Evolutionary conservation across 1,140 invertebrate species (phyloP), one percentile per base, ranked within the genome.

Genomic region (Ceratina japonica): DNA sequence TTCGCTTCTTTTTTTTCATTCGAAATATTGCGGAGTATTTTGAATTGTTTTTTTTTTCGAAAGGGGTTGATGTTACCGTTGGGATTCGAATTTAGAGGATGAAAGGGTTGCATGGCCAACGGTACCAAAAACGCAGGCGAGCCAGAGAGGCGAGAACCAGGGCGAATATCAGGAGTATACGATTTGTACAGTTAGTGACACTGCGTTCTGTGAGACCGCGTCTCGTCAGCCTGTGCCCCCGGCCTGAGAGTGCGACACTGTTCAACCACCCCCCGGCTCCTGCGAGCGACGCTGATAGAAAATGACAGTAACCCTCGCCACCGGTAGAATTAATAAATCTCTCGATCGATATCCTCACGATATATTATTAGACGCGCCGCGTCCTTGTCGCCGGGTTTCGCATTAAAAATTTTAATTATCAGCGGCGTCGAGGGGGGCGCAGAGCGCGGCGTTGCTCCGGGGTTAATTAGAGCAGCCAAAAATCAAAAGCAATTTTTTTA

Each of bases 401-500:
- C 54, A 13, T 7, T 56, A 56, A 27, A 10, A 37, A 74, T 61
- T 24, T 22, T n/a, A 13, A 12, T 52, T n/a, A 18, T 44, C 18
- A 20, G 31, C 44, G 16, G 13, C 1, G 10, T 18, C n/a, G 4
- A 1, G 5, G 31, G 4, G 5, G 31, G 37, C 15, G 20, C 10
- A 16, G 22, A 15, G 24, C 15, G 24, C 24, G 51, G 75, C 20
- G 59, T 77, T 65, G 75, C 49, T 72, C 27, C 7, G 2, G 20
- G 20, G 31, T 37, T 62, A 49, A 18, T 22, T 52, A 61, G 54
- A 86, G 59, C 62, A 86, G 80, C 83, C 69, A 72, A 85, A 85
- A 86, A 86, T 86, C 84, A 86, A 86, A 86, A 86, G 70, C 75
- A 86, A 85, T 86, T 83, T 86, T 86, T 85, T 82, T 44, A 44